phyloP scores from a whole-genome alignment of 2,888 invertebrate species.

The Monochamus alternatus region DNA sequence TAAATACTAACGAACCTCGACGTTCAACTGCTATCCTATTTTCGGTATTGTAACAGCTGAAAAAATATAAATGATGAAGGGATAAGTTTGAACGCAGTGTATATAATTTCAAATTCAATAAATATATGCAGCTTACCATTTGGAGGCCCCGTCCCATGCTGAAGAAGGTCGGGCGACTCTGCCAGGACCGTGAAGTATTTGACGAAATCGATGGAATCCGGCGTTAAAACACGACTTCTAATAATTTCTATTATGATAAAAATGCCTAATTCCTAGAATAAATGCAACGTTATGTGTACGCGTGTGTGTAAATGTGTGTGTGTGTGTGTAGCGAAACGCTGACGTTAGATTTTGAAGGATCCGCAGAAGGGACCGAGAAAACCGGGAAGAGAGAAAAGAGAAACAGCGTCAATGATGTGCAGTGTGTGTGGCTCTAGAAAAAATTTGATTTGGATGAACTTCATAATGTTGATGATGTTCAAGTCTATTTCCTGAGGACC shows the following conservation, averaged over 20 bases:
- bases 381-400: conserved; percentile 20
- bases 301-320: conserved; percentile 46
- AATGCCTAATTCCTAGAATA: conserved; percentile 49
- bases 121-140: conserved; percentile 34
- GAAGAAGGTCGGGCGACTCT: neutral
- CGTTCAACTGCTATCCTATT: neutral
- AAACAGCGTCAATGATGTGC: conserved; percentile 46
- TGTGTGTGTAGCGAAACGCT: conserved; percentile 40
- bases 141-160: neutral
- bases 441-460: conserved; percentile 65
- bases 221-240: conserved; percentile 40
- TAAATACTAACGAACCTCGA: too few relatives aligned
- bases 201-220: conserved; percentile 42
- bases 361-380: conserved; percentile 1
- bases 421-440: conserved; percentile 51
- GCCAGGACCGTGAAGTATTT: conserved; percentile 41
- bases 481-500: conserved; percentile 70
- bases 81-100: neutral
- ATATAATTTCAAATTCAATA: conserved; percentile 45
- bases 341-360: conserved; percentile 15
- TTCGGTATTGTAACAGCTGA: neutral
- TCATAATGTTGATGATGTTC: conserved; percentile 62
- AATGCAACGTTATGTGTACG: conserved; percentile 50
- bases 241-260: conserved; percentile 50
- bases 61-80: too few relatives aligned